Conservation (phyloP, 2,113 vertebrate genomes). For the Urocitellus parryii region DNA sequence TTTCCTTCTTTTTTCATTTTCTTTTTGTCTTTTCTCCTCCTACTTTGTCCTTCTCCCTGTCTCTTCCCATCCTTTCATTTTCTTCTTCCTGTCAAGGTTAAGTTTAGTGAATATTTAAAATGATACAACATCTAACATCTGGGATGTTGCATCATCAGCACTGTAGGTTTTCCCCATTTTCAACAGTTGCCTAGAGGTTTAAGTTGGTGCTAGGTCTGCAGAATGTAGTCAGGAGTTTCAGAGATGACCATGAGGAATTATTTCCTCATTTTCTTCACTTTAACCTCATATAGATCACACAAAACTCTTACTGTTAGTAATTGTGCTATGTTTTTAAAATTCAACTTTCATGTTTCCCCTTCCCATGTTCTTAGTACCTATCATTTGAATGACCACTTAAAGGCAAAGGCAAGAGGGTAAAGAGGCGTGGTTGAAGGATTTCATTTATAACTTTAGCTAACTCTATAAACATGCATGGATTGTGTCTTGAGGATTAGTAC, state of each 20-base stretch:
- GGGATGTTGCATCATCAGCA: neutral
- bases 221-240: constrained; percentile 20
- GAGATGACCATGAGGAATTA: constrained; percentile 9
- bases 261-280: constrained; percentile 41
- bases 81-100: neutral
- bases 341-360: constrained; percentile 14
- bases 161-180: constrained; percentile 2
- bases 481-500: constrained; percentile 38
- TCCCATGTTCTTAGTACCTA: neutral
- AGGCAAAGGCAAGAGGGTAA: neutral
- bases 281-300: constrained; percentile 8
- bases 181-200: constrained; percentile 39
- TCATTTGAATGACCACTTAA: constrained; percentile 50
- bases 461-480: neutral
- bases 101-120: constrained; percentile 23
- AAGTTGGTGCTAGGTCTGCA: neutral
- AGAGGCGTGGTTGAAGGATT: constrained; percentile 1
- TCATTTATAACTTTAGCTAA: neutral
- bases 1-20: neutral
- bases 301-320: constrained; percentile 36
- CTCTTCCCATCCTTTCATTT: neutral
- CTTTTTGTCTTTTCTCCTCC: neutral
- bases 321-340: constrained; percentile 20
- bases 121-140: neutral
- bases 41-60: accelerated